These are phyloP conservation scores for Willisornis vidua DNA, from an alignment of 2,113 vertebrate genomes.

Conservation along the genomic window DNA sequence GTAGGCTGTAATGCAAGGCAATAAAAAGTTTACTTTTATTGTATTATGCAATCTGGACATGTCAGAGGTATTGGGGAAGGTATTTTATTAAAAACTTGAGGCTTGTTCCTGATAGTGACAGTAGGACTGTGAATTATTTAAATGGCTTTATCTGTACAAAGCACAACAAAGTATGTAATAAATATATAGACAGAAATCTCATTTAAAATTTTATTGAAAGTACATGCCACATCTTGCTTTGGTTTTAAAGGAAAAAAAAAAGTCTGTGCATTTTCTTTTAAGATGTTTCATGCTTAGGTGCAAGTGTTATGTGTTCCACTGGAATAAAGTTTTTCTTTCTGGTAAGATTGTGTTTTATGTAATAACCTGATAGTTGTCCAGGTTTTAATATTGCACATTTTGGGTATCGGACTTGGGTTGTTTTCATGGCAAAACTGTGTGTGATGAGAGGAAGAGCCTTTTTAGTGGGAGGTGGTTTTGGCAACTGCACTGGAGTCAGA, in stretches of 20 bases:
- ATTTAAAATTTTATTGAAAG: neutral
- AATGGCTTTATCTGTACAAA: neutral
- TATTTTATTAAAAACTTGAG: neutral
- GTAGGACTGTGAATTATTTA: neutral
- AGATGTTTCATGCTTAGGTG: neutral
- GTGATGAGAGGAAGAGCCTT: neutral
- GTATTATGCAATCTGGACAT: fast-evolving
- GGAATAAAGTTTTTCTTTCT: neutral
- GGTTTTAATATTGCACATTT: neutral
- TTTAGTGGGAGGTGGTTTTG: neutral
- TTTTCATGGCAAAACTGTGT: neutral
- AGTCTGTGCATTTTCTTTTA: neutral
- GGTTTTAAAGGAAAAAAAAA: neutral
- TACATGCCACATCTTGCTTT: neutral
- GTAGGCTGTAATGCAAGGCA: neutral
- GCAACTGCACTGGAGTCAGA: neutral
- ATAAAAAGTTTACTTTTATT: neutral
- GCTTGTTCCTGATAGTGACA: neutral
- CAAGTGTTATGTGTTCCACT: neutral
- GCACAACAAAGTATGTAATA: neutral
- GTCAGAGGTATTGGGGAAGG: neutral
- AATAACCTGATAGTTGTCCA: neutral
- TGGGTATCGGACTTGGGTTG: neutral
- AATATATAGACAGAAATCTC: neutral
- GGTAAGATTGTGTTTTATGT: neutral